These are phyloP conservation scores for Irena cyanogastra DNA, from an alignment of 2,113 vertebrate species.

Conservation along the genomic window DNA sequence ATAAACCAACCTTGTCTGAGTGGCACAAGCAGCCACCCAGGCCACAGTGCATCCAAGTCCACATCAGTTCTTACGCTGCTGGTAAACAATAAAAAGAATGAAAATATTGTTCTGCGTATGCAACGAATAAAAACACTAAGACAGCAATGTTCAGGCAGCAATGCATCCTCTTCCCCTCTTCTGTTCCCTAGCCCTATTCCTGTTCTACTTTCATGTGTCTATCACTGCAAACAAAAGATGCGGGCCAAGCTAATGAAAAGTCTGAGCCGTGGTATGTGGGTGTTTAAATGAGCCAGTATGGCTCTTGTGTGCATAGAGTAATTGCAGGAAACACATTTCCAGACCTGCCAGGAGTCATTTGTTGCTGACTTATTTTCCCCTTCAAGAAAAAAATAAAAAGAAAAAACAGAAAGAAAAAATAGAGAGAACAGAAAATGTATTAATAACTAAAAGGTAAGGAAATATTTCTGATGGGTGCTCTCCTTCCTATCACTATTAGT, in stretches of 20 bases:
- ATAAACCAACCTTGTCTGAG: not conserved
- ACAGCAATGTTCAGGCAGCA: not conserved
- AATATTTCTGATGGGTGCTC: not conserved
- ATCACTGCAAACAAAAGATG: not conserved
- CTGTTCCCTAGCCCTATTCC: not conserved
- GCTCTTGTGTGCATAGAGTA: not conserved
- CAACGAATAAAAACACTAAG: not conserved
- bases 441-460: conserved; percentile 3
- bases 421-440: not conserved
- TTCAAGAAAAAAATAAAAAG: not conserved
- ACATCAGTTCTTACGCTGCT: not conserved
- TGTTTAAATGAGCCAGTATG: not conserved
- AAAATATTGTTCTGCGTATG: not conserved
- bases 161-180: not conserved
- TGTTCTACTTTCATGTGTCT: not conserved
- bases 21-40: not conserved
- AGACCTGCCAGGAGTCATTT: conserved; percentile 20
- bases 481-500: not conserved
- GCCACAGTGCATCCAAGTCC: not conserved
- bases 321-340: conserved; percentile 10
- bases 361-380: not conserved
- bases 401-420: not conserved
- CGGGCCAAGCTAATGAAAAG: not conserved
- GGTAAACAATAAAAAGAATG: not conserved
- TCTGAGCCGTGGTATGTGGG: not conserved